phyloP scores from a whole-genome alignment of 2,113 vertebrate genomes.

The Bos javanicus region DNA sequence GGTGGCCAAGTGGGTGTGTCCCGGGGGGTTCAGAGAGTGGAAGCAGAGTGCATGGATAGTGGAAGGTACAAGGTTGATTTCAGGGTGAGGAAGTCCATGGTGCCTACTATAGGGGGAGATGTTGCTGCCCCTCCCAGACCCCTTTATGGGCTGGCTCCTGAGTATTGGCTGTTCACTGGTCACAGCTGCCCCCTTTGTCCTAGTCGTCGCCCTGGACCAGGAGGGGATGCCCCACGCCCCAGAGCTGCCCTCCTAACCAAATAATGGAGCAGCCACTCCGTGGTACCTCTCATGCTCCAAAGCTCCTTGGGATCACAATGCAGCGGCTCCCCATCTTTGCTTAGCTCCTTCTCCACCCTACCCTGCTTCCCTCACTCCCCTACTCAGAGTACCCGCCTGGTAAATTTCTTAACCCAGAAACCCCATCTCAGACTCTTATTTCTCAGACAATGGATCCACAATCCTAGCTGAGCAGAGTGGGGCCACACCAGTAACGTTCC shows the following conservation, averaged over 20 bases:
- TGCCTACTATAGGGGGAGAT: fast-evolving
- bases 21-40: background rate
- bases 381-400: background rate
- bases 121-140: background rate
- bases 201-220: background rate
- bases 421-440: background rate
- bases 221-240: background rate
- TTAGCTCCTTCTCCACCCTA: background rate
- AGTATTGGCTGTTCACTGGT: background rate
- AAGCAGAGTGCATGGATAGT: background rate
- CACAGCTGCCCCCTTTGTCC: background rate
- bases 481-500: fast-evolving
- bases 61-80: background rate
- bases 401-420: background rate
- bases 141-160: background rate
- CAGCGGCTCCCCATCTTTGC: background rate
- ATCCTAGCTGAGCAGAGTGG: background rate
- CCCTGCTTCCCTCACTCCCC: too few relatives aligned
- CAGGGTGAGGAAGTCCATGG: fast-evolving
- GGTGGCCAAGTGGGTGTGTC: background rate
- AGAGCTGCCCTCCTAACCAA: background rate
- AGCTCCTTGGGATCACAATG: fast-evolving
- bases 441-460: too few relatives aligned
- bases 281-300: fast-evolving
- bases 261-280: background rate